Evolutionary conservation across 1,140 invertebrate genomes (phyloP), one percentile per base, ranked within the genome.

Genomic region (Drosophila azteca): DNA sequence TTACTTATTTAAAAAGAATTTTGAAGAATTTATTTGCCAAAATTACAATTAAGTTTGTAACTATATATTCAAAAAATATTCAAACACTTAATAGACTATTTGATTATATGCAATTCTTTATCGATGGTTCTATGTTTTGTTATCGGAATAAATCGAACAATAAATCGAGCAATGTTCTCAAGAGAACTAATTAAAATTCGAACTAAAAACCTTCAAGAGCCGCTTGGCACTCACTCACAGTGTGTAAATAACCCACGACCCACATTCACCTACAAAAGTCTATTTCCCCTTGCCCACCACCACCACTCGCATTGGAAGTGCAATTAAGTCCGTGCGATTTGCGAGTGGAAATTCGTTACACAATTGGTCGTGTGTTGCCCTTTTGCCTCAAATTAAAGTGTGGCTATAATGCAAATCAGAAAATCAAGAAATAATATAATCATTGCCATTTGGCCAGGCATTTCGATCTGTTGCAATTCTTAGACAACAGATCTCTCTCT

Each of bases 401-500:
- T 57, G 45, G 29, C 49, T 20, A 51, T 54, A 74, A 43, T 44
- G 45, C 71, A 75, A 75, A 75, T 74, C 46, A 52, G 39, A 66
- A 51, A 66, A 59, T 49, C 49, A 65, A 74, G 64, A 70, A 55
- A 55, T 69, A 65, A 65, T 60, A 58, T 74, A 73, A 74, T 74
- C 41, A 74, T 64, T 64, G 52, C 69, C 41, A 73, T 73, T 73
- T 73, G n/a, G 31, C 48, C 60, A 26, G 29, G 26, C 39, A n/a
- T 13, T 13, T 39, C 3, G 61, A 45, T 51, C 70, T 76, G 69
- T 62, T 74, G 82, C 67, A 75, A 75, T 59, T 73, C 55, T 57
- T 24, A 2, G 22, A n/a, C 41, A 52, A 67, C 31, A 44, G 9
- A 26, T n/a, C 45, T 8, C 51, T 20, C 17, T 20, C 17, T 20